phyloP scores from a whole-genome alignment of 2,797 vertebrate genomes.

The Sebastes diploproa region DNA sequence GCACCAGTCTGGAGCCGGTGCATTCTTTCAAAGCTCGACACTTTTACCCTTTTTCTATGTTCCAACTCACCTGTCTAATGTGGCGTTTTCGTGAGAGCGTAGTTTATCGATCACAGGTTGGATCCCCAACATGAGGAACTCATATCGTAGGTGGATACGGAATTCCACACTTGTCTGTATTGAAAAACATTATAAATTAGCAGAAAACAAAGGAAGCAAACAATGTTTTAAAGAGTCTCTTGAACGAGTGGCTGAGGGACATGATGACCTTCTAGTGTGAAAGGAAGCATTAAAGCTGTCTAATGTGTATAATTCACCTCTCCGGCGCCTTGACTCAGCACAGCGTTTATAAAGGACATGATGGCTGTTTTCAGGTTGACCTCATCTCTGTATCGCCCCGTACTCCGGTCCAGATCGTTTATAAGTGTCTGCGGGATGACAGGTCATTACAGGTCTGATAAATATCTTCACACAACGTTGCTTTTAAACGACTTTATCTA shows the following conservation, averaged over 20 bases:
- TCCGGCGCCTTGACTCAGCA: constrained; percentile 96
- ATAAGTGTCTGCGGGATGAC: constrained; percentile 88
- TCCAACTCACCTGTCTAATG: constrained; percentile 91
- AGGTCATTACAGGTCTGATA: constrained; percentile 34
- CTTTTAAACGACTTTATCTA: not conserved
- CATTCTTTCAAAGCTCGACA: not conserved
- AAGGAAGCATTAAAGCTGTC: not conserved
- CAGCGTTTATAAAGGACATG: constrained; percentile 99
- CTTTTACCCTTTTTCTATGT: not conserved
- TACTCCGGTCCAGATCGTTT: constrained; percentile 96
- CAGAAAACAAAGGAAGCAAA: not conserved
- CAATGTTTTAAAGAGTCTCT: not conserved
- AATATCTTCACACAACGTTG: not conserved
- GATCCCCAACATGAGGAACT: constrained; percentile 98
- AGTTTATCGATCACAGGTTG: constrained; percentile 98
- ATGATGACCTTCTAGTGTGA: not conserved
- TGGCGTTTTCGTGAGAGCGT: constrained; percentile 95
- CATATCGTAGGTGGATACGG: constrained; percentile 96
- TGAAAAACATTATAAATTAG: not conserved
- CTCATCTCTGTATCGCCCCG: constrained; percentile 95
- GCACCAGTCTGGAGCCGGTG: not conserved
- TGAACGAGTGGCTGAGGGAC: not conserved
- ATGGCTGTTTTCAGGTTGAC: constrained; percentile 98
- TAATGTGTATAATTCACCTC: constrained; percentile 85
- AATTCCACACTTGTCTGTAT: constrained; percentile 94